phyloP scores from a whole-genome alignment of 2,888 invertebrate genomes.

The Parascotia fuliginaria region DNA sequence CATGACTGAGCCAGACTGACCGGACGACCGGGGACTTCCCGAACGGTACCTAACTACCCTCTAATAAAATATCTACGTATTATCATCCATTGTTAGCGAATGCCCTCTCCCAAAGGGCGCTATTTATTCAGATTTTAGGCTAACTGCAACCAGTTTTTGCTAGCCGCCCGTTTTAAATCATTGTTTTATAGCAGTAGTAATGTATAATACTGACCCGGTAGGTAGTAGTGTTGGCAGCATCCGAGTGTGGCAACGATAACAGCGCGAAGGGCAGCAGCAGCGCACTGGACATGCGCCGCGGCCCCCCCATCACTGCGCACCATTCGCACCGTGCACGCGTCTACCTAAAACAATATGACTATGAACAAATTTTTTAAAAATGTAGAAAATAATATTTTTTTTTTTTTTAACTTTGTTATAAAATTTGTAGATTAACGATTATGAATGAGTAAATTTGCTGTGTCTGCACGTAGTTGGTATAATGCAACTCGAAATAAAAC shows the following conservation, averaged over 20 bases:
- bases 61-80: too few relatives aligned
- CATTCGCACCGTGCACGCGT: conserved; percentile 75
- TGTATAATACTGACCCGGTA: conserved; percentile 64
- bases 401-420: not conserved
- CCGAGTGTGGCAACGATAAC: conserved; percentile 70
- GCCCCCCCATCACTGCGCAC: conserved; percentile 79
- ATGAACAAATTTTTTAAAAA: not conserved
- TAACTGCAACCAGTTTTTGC: not conserved
- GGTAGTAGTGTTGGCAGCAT: conserved; percentile 70
- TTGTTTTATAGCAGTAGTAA: not conserved
- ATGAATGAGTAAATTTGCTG: too few relatives aligned
- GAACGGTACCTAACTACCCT: too few relatives aligned
- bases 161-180: not conserved
- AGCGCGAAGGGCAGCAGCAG: conserved; percentile 81
- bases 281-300: conserved; percentile 84
- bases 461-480: too few relatives aligned
- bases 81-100: too few relatives aligned
- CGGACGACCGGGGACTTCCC: too few relatives aligned
- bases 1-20: too few relatives aligned
- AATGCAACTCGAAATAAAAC: too few relatives aligned
- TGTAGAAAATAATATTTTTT: not conserved
- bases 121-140: too few relatives aligned
- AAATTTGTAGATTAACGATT: too few relatives aligned
- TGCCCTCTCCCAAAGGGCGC: too few relatives aligned
- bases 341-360: conserved; percentile 45